phyloP scores from a whole-genome alignment of 2,797 vertebrate species.

The Clarias fuscus region DNA sequence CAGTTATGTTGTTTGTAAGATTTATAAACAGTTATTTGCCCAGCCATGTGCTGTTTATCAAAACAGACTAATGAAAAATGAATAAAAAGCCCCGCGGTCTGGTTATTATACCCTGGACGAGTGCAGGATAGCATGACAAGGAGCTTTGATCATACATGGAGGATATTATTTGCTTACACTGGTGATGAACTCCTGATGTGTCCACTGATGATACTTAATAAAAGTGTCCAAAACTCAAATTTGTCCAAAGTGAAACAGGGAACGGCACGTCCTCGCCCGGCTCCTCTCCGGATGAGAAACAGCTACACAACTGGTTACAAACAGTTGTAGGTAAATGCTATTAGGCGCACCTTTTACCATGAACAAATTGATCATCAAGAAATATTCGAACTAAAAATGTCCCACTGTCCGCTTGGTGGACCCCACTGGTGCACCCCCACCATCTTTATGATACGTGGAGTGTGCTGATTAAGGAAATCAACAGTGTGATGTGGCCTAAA shows the following conservation, averaged over 20 bases:
- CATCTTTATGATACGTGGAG: not conserved
- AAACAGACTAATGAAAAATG: constrained; percentile 61
- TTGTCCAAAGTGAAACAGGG: not conserved
- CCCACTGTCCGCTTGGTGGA: not conserved
- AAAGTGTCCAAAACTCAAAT: constrained; percentile 16
- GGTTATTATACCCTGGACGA: constrained; percentile 62
- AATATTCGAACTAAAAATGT: not conserved
- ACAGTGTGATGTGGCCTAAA: not conserved
- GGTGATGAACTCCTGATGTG: constrained; percentile 3
- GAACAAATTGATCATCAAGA: not conserved
- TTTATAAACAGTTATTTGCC: constrained; percentile 66
- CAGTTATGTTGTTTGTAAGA: constrained; percentile 68
- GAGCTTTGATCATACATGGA: constrained; percentile 19
- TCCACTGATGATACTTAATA: constrained; percentile 21
- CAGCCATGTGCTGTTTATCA: constrained; percentile 64
- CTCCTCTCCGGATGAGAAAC: too few relatives aligned
- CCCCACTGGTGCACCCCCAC: too few relatives aligned
- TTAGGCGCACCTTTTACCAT: not conserved
- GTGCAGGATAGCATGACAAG: constrained; percentile 34
- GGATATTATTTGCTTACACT: constrained; percentile 38
- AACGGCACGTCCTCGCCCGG: not conserved
- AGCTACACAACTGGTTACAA: too few relatives aligned
- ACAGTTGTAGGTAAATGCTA: not conserved
- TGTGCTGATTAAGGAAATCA: not conserved
- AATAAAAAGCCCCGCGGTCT: constrained; percentile 71